Conservation (phyloP, 2,113 vertebrate species). For the Nyctereutes procyonoides region DNA sequence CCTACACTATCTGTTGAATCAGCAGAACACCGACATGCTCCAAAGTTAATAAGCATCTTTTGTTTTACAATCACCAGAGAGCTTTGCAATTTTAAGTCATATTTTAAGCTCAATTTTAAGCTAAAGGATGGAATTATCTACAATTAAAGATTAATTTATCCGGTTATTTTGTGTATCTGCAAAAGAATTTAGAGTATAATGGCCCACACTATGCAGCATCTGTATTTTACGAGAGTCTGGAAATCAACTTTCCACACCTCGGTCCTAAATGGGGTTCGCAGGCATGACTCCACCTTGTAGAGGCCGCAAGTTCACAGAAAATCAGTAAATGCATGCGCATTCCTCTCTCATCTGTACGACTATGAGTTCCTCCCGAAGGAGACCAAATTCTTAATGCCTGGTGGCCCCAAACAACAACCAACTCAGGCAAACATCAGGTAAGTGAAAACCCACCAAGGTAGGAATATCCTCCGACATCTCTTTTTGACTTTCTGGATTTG, state of each 20-base stretch:
- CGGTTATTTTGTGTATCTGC: neutral
- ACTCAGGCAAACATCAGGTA: neutral
- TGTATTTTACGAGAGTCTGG: neutral
- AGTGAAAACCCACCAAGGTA: neutral
- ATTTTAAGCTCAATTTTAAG: constrained; percentile 14
- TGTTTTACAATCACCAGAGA: neutral
- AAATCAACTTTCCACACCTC: neutral
- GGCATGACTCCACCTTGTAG: neutral
- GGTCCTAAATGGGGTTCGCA: neutral
- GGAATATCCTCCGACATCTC: neutral
- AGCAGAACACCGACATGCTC: neutral
- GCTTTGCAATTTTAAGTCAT: neutral
- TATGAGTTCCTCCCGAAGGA: neutral
- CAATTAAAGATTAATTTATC: neutral
- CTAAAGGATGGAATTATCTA: neutral
- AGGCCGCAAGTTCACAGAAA: neutral
- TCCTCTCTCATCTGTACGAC: neutral
- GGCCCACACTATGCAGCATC: neutral
- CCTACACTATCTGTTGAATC: neutral
- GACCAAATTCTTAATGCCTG: neutral
- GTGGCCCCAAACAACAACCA: neutral
- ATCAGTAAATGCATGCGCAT: neutral
- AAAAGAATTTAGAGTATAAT: neutral
- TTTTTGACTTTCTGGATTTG: neutral
- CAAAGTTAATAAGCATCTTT: neutral